A percentile compares a stretch with the other conserved stretches of the same genome.
Conservation (phyloP, 2,888 invertebrate species). For the Ornithoptera alexandrae region DNA sequence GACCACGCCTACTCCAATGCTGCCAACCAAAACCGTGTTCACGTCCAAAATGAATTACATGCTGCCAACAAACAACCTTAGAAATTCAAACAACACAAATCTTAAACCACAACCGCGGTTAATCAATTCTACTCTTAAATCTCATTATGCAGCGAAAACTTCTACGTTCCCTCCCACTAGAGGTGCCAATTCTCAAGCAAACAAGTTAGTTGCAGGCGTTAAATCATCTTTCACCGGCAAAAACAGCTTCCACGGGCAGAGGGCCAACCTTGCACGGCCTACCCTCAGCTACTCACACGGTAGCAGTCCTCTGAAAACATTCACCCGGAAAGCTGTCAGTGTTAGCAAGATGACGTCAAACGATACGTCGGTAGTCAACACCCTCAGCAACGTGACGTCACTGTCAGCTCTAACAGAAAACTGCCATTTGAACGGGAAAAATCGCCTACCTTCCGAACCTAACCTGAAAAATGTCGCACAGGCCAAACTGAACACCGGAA, state of each 20-base stretch:
- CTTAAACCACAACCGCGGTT: constrained; percentile 62
- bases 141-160: constrained; percentile 67
- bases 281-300: constrained; percentile 60
- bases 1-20: constrained; percentile 67
- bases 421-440: constrained; percentile 72
- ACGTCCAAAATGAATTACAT: constrained; percentile 71
- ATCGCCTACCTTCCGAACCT: constrained; percentile 65
- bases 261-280: constrained; percentile 70
- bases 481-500: constrained; percentile 47
- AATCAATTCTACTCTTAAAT: constrained; percentile 56
- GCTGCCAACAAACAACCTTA: constrained; percentile 70
- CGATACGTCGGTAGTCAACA: constrained; percentile 53
- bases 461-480: constrained; percentile 56
- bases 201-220: constrained; percentile 48
- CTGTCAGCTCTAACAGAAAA: constrained; percentile 71
- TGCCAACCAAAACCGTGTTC: constrained; percentile 67
- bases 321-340: constrained; percentile 58
- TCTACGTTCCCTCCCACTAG: constrained; percentile 73
- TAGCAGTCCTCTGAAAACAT: constrained; percentile 63
- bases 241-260: constrained; percentile 68
- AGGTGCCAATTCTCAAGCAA: constrained; percentile 66
- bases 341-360: constrained; percentile 49
- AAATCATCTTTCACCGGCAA: constrained; percentile 63
- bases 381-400: constrained; percentile 63
- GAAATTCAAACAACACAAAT: constrained; percentile 67